phyloP scores from a whole-genome alignment of 1,140 invertebrate species.

The Papilio helenus region DNA sequence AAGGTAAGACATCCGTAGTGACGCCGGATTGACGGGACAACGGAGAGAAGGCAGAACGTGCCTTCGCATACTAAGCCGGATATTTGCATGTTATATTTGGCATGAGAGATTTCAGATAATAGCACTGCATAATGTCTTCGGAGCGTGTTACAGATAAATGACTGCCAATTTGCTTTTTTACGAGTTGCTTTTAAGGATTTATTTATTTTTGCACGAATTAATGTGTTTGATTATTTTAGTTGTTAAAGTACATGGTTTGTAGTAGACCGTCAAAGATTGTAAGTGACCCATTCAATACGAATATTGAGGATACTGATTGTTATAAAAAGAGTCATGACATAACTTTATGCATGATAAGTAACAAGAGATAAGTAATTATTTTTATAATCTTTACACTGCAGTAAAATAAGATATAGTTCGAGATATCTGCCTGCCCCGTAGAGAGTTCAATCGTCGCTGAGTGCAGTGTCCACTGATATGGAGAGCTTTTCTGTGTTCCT shows the following conservation, averaged over 20 bases:
- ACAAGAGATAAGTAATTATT: background rate
- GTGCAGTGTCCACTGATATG: constrained; percentile 4
- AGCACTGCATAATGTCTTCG: constrained; percentile 29
- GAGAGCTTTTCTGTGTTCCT: background rate
- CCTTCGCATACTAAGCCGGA: constrained; percentile 43
- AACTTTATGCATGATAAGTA: background rate
- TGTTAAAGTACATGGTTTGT: background rate
- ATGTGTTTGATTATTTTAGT: background rate
- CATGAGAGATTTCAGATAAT: constrained; percentile 40
- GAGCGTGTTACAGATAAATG: constrained; percentile 24
- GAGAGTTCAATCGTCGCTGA: background rate
- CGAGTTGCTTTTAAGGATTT: background rate
- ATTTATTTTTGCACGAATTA: background rate
- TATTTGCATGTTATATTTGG: constrained; percentile 46
- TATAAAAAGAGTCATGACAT: background rate
- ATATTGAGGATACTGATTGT: background rate
- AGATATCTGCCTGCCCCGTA: background rate
- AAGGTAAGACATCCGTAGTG: constrained; percentile 52
- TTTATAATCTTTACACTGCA: background rate
- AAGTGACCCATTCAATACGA: background rate
- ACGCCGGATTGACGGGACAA: constrained; percentile 38
- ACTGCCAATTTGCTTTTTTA: constrained; percentile 16
- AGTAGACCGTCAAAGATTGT: background rate
- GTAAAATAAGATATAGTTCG: background rate
- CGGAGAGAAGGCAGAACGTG: constrained; percentile 41